Percentiles rank a stretch among this genome's conserved stretches.
Evolutionary conservation across 2,113 vertebrate genomes (phyloP).

Genomic region (Dicentrarchus labrax): DNA sequence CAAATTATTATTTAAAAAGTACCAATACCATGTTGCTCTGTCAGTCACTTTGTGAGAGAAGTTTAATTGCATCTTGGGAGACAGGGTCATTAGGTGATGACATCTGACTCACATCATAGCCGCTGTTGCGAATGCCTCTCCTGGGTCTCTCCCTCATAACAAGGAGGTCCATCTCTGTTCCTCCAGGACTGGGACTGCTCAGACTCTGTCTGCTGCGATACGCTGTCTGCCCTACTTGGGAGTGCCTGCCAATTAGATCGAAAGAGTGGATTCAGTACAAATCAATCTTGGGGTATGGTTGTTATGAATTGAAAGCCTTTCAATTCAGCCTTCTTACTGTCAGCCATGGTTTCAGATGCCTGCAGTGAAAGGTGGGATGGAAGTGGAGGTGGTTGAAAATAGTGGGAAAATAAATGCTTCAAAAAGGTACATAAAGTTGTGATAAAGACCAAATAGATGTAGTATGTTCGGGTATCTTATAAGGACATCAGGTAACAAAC

Average conservation of each 20-base stretch:
- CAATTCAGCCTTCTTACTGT: constrained; percentile 27
- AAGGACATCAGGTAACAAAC: not conserved
- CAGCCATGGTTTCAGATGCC: constrained; percentile 19
- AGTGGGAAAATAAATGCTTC: not conserved
- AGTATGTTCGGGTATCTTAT: constrained; percentile 1
- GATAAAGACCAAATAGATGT: not conserved
- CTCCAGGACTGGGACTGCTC: constrained; percentile 97
- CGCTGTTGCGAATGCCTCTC: constrained; percentile 96
- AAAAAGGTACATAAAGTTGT: not conserved
- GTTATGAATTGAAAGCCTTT: constrained; percentile 38
- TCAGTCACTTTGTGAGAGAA: not conserved
- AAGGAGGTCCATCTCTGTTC: constrained; percentile 98
- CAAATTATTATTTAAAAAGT: not conserved
- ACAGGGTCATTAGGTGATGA: not conserved
- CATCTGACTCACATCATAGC: constrained; percentile 93
- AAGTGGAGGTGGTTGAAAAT: not conserved
- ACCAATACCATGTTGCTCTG: not conserved
- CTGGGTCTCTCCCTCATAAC: constrained; percentile 95
- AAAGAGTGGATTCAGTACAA: constrained; percentile 42
- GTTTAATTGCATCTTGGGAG: constrained; percentile 4
- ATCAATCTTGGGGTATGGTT: constrained; percentile 34
- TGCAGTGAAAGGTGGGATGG: constrained; percentile 7
- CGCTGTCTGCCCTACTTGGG: constrained; percentile 89
- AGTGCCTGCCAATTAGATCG: constrained; percentile 86
- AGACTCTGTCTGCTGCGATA: constrained; percentile 97